These are phyloP conservation scores for Rhea pennata DNA, from an alignment of 2,113 vertebrate genomes.

Conservation along the genomic window DNA sequence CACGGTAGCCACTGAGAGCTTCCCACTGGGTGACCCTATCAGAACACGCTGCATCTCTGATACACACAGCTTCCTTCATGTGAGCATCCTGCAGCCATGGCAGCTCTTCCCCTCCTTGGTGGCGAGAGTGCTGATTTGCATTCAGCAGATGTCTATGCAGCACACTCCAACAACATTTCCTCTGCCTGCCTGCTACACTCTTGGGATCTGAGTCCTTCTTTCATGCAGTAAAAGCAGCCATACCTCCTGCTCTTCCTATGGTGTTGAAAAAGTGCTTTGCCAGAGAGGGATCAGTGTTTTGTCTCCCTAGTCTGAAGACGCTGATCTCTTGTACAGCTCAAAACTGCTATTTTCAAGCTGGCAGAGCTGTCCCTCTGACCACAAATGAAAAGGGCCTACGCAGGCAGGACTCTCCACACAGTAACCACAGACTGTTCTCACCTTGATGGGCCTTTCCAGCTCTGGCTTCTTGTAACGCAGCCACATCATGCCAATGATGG, in stretches of 20 bases:
- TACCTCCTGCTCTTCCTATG: background rate
- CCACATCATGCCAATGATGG: conserved; percentile 97
- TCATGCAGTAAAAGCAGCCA: rapidly evolving
- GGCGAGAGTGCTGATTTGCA: rapidly evolving
- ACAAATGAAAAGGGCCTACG: background rate
- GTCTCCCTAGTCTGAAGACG: background rate
- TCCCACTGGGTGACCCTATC: background rate
- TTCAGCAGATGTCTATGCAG: background rate
- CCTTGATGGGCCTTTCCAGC: conserved; percentile 94
- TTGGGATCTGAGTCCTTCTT: background rate
- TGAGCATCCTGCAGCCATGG: rapidly evolving
- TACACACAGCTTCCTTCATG: background rate
- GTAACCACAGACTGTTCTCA: conserved; percentile 34
- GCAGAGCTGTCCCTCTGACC: background rate
- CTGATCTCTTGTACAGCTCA: too few relatives aligned
- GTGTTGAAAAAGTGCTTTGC: too few relatives aligned
- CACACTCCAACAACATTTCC: background rate
- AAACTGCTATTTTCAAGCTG: background rate
- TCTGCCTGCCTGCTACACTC: background rate
- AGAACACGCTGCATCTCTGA: background rate
- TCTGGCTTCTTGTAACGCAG: conserved; percentile 93
- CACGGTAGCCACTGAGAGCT: background rate
- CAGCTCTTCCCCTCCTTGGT: background rate
- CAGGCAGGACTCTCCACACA: rapidly evolving
- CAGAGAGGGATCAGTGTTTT: background rate